phyloP scores from a whole-genome alignment of 2,113 vertebrate species.

The Monopterus albus region DNA sequence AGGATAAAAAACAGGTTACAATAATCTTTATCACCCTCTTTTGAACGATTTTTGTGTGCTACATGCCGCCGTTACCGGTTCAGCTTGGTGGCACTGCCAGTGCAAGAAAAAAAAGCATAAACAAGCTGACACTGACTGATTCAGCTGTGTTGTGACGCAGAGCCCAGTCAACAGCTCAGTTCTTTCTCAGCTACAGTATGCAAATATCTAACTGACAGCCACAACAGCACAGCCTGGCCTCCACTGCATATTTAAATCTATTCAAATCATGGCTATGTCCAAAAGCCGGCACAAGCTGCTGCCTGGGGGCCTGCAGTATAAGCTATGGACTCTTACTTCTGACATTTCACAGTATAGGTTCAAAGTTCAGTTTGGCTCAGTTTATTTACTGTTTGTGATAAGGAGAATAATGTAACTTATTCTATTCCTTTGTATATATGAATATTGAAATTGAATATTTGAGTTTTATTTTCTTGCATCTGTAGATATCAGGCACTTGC shows the following conservation, averaged over 20 bases:
- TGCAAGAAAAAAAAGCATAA: background rate
- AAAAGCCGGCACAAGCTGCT: constrained; percentile 1
- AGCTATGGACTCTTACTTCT: constrained; percentile 3
- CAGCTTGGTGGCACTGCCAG: background rate
- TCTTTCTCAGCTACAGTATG: constrained; percentile 52
- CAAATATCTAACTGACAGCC: constrained; percentile 65
- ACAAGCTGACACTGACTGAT: constrained; percentile 39
- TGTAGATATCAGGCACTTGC: too few species aligned
- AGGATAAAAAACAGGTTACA: too few species aligned
- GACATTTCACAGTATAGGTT: constrained; percentile 12
- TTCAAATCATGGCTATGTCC: constrained; percentile 57
- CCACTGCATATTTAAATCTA: constrained; percentile 66
- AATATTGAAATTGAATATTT: too few species aligned
- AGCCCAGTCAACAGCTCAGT: constrained; percentile 22
- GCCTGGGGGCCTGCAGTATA: background rate
- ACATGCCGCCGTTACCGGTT: background rate
- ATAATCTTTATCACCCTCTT: too few species aligned
- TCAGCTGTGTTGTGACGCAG: constrained; percentile 28
- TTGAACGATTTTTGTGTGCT: background rate
- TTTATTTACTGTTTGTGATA: background rate
- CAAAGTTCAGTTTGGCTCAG: constrained; percentile 10
- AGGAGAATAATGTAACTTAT: background rate
- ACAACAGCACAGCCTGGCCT: constrained; percentile 32
- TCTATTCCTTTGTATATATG: too few species aligned
- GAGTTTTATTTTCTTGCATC: too few species aligned